Evolutionary conservation across 1,140 invertebrate species (phyloP).

Genomic region (Orussus abietinus): DNA sequence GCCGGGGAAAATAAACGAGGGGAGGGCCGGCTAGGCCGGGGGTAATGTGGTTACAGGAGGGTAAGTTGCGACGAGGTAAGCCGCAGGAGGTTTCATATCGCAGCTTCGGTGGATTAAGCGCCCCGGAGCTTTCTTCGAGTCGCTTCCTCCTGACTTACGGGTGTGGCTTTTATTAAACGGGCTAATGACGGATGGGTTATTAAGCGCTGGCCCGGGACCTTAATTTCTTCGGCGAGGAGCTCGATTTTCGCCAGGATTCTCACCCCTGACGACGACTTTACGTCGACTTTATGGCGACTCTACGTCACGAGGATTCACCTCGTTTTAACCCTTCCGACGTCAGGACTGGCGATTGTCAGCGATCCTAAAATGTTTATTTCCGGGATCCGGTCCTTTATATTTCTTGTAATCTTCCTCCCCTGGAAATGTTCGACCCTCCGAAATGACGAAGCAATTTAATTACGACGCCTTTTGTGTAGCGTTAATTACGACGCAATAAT

Average conservation of each 20-base stretch:
- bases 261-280: background rate
- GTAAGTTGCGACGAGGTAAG: conserved; percentile 21
- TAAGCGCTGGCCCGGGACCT: conserved; percentile 10
- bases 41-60: conserved; percentile 20
- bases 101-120: conserved; percentile 28
- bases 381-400: too few relatives aligned
- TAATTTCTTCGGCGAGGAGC: background rate
- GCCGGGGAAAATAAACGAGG: background rate
- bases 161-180: conserved; percentile 41
- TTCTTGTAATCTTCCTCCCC: too few relatives aligned
- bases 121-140: conserved; percentile 24
- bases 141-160: conserved; percentile 26
- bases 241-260: conserved; percentile 11
- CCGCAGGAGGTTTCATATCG: conserved; percentile 39
- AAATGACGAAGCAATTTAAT: too few relatives aligned
- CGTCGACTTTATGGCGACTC: too few relatives aligned
- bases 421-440: too few relatives aligned
- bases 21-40: conserved; percentile 4
- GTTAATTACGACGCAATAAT: too few relatives aligned
- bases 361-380: too few relatives aligned
- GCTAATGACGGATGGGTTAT: conserved; percentile 37
- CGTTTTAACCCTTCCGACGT: too few relatives aligned
- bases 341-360: too few relatives aligned
- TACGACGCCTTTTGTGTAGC: too few relatives aligned
- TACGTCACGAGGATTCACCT: too few relatives aligned